Evolutionary conservation across 37 sponge, comb jelly and placozoan genomes (phyloP), one percentile per base, ranked within the genome.

Genomic region (Spongia lamella): DNA sequence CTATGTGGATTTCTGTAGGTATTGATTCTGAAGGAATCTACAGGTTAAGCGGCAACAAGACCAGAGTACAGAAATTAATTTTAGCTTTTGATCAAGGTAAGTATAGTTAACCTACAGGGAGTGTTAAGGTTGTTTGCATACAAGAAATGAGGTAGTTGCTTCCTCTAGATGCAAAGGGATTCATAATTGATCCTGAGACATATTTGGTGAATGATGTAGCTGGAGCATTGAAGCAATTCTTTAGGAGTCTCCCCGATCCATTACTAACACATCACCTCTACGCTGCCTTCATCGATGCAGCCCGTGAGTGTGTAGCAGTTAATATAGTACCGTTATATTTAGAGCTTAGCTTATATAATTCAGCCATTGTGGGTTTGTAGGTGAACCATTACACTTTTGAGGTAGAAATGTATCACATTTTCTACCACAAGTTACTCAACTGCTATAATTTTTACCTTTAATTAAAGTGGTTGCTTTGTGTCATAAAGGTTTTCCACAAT

Each of bases 151-250:
- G n/a, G n/a, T n/a, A n/a, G n/a, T 63, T 25, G 32, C 0, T 40
- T 31, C n/a, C 54, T 53, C 1, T 61, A 90, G 93, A 92, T 75
- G 81, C 92, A 33, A 55, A 61, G 4, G 79, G 80, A 29, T 85
- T 94, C 25, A 82, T 91, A 14, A 73, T 94, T 25, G 81, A 94
- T 38, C 66, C 75, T 4, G 84, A 86, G 51, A 54, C 29, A 47
- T 90, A 88, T 79, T 68, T 80, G 15, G 92, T 94, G 15, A 89
- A 94, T 53, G 95, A 94, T 63, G 95, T 94, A 7, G 67, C 95
- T 1, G 91, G 89, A 13, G 38, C 78, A 15, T 34, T 94, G 39
- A 94, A 94, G 78, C 79, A 79, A 49, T 94, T 91, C 72, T 76
- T 94, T 51, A 61, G 86, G 14, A 76, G 64, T 25, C 66, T 94